Base-by-base conservation (phyloP, 2,888 invertebrate genomes). In the Bembecia ichneumoniformis region DNA sequence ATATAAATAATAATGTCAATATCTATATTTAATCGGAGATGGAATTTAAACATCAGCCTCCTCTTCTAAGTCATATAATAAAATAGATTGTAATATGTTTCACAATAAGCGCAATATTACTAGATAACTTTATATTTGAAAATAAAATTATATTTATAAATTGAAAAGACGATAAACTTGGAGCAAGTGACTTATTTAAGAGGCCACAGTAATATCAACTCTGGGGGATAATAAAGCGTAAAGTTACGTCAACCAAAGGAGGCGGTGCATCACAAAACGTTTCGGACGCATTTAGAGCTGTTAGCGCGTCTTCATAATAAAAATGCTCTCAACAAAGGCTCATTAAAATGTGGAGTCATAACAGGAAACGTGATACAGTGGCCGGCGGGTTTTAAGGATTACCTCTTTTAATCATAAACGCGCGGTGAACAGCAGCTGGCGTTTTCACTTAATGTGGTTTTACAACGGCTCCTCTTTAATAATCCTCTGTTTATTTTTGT, bases 281-380 rank as follows among this genome's bases (percentile, higher is more conserved):
- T 28, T 28, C 63, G 63, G 64, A 68, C 69, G 60, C 64, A 74
- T 79, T 79, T 74, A 75, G 73, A 75, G 65, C 62, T 74, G 71
- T 77, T 74, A 76, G 69, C 72, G 68, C 72, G 75, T 71, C 72
- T 76, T 78, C 66, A 77, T 75, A 71, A 77, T 77, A 77, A 80
- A 78, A 75, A 66, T 36, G 65, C 62, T 69, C 55, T 71, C 64
- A 77, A 83, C 78, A 83, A 83, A 83, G 75, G 66, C 62, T 66
- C 69, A 79, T 83, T 80, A 82, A 86, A 83, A 82, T 79, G 73
- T 82, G 66, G 77, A 84, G 82, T 82, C 80, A 87, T 86, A 87
- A 87, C 84, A 83, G 83, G 86, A 82, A 86, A 87, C 66, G 66
- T 79, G 84, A 87, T 86, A 83, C 73, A 71, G 77, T 74, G 77